Evolutionary conservation across 2,888 invertebrate genomes (phyloP), one percentile per base, ranked within the genome.

Genomic region (Ichneumoninae sp.): DNA sequence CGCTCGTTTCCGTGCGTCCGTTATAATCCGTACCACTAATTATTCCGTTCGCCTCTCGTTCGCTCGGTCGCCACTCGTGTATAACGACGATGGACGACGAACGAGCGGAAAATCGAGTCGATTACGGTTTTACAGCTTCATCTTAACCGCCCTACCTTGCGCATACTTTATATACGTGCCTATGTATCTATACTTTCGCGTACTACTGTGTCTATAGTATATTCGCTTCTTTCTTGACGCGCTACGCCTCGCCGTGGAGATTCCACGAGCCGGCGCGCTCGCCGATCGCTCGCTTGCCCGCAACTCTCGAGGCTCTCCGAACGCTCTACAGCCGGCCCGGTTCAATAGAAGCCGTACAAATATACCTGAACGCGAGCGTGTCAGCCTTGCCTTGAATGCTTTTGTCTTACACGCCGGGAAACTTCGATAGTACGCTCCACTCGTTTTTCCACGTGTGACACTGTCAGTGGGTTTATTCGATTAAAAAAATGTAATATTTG

Each of bases 281-380:
- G 54, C 3, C 57, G 57, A 57, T 57, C 57, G 57, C 63, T 63
- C 63, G 33, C 4, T 63, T n/a, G 63, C 19, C 22, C 19, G 75
- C 65, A 75, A 65, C 63, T 75, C 63, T 75, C 65, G 65, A 65
- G 65, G 47, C 75, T 52, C 33, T 33, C 47, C 33, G 63, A 65
- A 65, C 50, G 30, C 50, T 65, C 52, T 57, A 44, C 54, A 26
- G 60, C 47, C 47, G 65, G 30, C 36, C 30, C 65, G 65, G 65
- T 50, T 75, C 65, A 65, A 75, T 75, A 75, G 75, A 75, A 75
- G 65, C 75, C 75, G 65, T 75, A 75, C 65, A 75, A 75, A 75
- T 50, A 75, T 63, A 75, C 65, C 50, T 65, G n/a, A 26, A 52
- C 65, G 65, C 75, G 65, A 65, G 63, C 75, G 65, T 52, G 65